A percentile compares a stretch with the other conserved stretches of the same genome.
Evolutionary conservation across 2,888 invertebrate genomes (phyloP).

Genomic region (Temnothorax unifasciatus): DNA sequence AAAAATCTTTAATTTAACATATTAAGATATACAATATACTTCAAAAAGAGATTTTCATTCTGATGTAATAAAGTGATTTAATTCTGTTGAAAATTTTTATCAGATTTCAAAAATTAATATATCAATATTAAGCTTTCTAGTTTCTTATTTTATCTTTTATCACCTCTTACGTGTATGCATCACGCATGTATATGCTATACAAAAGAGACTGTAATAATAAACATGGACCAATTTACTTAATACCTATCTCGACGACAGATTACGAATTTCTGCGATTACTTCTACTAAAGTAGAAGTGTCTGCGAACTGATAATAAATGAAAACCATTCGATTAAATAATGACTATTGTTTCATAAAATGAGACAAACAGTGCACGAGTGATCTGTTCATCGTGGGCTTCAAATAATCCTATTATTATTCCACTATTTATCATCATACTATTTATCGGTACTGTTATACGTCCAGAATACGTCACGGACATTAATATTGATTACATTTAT

Average conservation of each 20-base stretch:
- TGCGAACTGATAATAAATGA: constrained; percentile 46
- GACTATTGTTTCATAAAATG: constrained; percentile 54
- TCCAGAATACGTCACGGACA: background rate
- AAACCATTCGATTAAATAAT: constrained; percentile 62
- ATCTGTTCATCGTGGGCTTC: constrained; percentile 58
- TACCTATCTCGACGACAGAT: background rate
- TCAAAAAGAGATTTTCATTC: constrained; percentile 7
- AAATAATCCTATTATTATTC: constrained; percentile 49
- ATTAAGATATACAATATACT: background rate
- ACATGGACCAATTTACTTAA: constrained; percentile 1
- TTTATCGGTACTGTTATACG: constrained; percentile 6
- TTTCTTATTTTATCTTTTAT: background rate
- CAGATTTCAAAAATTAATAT: background rate
- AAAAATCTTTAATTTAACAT: background rate
- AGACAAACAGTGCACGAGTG: constrained; percentile 16
- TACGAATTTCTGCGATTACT: background rate
- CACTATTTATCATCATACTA: constrained; percentile 58
- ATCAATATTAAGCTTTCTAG: background rate
- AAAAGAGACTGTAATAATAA: background rate
- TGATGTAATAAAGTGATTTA: background rate
- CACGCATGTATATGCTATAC: background rate
- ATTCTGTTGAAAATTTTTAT: constrained; percentile 7
- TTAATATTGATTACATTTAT: constrained; percentile 14
- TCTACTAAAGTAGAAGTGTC: background rate
- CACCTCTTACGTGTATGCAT: too few relatives aligned